Evolutionary conservation across 2,113 vertebrate species (phyloP).

Genomic region (Brachypteracias leptosomus): DNA sequence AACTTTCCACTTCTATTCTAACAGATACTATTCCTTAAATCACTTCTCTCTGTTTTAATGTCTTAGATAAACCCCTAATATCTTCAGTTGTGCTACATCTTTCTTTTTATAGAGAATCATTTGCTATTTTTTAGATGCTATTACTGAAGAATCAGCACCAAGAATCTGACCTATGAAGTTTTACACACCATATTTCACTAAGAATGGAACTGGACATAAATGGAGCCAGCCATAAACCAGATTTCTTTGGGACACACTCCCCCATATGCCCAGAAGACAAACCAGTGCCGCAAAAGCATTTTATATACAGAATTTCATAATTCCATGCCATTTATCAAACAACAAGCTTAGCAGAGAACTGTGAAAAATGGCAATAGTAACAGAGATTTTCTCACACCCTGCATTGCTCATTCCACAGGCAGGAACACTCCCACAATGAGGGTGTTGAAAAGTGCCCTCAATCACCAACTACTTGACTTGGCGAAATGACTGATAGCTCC

Average conservation of each 20-base stretch:
- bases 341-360: neutral
- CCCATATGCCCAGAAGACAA: neutral
- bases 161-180: neutral
- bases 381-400: neutral
- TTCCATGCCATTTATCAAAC: neutral
- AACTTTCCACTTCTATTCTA: neutral
- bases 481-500: neutral
- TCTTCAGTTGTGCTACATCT: neutral
- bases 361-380: neutral
- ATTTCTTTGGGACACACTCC: neutral
- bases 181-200: neutral
- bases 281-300: neutral
- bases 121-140: neutral
- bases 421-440: neutral
- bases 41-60: neutral
- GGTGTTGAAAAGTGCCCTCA: neutral
- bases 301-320: neutral
- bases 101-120: neutral
- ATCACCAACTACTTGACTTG: neutral
- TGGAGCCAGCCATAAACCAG: neutral
- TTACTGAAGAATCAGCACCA: neutral
- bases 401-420: neutral
- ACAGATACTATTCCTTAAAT: neutral
- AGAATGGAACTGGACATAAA: neutral
- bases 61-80: neutral